Conservation (phyloP, 2,113 vertebrate genomes). For the Peromyscus californicus region DNA sequence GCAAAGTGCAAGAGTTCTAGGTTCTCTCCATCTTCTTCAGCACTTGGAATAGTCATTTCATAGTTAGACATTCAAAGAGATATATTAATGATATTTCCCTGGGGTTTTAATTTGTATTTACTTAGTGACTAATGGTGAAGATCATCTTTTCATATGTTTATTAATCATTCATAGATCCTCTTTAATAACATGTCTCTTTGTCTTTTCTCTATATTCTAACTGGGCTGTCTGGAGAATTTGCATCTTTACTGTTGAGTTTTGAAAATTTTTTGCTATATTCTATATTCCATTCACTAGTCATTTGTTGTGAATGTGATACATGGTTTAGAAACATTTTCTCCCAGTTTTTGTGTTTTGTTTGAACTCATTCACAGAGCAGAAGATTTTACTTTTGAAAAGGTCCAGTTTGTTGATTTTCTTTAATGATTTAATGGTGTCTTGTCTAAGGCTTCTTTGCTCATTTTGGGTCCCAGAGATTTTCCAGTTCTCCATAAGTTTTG, state of each 20-base stretch:
- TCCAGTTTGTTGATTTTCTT: conserved; percentile 45
- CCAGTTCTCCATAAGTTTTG: not conserved
- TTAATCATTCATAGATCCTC: not conserved
- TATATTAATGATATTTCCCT: not conserved
- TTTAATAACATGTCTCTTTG: conserved; percentile 3
- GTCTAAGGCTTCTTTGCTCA: not conserved
- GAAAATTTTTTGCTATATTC: conserved; percentile 50
- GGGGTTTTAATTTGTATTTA: conserved; percentile 46
- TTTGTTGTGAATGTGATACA: not conserved
- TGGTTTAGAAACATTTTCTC: conserved; percentile 56
- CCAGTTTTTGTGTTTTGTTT: conserved; percentile 22
- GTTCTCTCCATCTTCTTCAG: conserved; percentile 34
- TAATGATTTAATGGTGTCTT: conserved; percentile 15
- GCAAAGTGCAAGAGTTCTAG: not conserved
- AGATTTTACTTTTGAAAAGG: conserved; percentile 45
- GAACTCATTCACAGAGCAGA: not conserved
- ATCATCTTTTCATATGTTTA: conserved; percentile 50
- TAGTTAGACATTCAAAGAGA: not conserved
- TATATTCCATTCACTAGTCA: not conserved
- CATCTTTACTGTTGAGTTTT: conserved; percentile 22
- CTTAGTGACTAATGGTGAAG: not conserved
- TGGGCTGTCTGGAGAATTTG: not conserved
- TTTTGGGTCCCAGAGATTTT: conserved; percentile 33
- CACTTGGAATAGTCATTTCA: conserved; percentile 17
- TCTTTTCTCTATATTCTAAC: conserved; percentile 46